These are phyloP conservation scores for Drosophila bifasciata DNA, from an alignment of 1,140 invertebrate genomes.

Conservation along the genomic window DNA sequence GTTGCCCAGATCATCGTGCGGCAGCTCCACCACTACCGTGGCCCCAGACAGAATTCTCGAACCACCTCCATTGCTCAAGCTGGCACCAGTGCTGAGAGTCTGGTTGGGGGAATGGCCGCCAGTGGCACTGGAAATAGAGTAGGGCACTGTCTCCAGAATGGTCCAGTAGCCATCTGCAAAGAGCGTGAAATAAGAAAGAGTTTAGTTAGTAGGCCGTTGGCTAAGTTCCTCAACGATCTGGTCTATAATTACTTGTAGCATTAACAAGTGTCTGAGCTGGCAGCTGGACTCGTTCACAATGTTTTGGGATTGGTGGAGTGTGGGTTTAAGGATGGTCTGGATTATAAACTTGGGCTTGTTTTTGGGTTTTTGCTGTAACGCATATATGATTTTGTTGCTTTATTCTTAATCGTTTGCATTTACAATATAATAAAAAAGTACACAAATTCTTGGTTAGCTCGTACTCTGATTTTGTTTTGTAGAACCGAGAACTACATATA, in stretches of 20 bases:
- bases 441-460: slow-evolving; percentile 47
- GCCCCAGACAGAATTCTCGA: slow-evolving; percentile 59
- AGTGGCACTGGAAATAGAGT: slow-evolving; percentile 58
- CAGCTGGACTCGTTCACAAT: slow-evolving; percentile 54
- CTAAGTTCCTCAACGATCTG: slow-evolving; percentile 1
- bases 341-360: slow-evolving; percentile 32
- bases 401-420: slow-evolving; percentile 74
- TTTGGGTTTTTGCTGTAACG: slow-evolving; percentile 37
- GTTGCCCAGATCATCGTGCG: slow-evolving; percentile 75
- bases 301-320: slow-evolving; percentile 19
- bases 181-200: slow-evolving; percentile 16
- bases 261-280: slow-evolving; percentile 44
- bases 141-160: slow-evolving; percentile 79
- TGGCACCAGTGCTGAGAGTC: slow-evolving; percentile 40
- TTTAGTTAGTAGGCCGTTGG: slow-evolving; percentile 17
- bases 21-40: slow-evolving; percentile 79
- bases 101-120: slow-evolving; percentile 33
- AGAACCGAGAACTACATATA: slow-evolving; percentile 47
- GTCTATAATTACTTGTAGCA: slow-evolving; percentile 61
- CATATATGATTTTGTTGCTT: slow-evolving; percentile 59
- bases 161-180: slow-evolving; percentile 81
- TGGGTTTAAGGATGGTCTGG: slow-evolving; percentile 9
- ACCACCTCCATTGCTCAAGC: slow-evolving; percentile 43
- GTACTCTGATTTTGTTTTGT: slow-evolving; percentile 24
- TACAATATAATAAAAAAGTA: slow-evolving; percentile 72